Conservation (phyloP, 2,797 vertebrate species). For the Melanotaenia nigrans region DNA sequence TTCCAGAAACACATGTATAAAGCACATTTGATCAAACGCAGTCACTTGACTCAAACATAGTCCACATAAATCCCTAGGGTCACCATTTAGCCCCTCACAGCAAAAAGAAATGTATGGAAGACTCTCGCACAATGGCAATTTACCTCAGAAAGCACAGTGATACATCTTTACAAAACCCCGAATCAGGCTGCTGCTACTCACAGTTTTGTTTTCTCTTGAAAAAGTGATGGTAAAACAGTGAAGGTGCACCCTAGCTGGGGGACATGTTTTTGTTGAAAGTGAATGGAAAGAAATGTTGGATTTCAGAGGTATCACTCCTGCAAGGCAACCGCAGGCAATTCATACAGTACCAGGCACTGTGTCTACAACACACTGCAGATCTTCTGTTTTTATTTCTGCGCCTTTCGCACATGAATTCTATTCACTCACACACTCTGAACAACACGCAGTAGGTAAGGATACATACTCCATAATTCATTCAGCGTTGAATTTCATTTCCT, state of each 20-base stretch:
- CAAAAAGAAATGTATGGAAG: conserved; percentile 43
- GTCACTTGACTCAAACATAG: conserved; percentile 41
- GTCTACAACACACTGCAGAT: conserved; percentile 72
- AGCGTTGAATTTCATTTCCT: conserved; percentile 79
- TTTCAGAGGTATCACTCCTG: conserved; percentile 85
- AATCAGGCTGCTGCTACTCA: conserved; percentile 74
- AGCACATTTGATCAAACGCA: conserved; percentile 42
- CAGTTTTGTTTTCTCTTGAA: conserved; percentile 87
- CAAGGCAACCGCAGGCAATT: conserved; percentile 85
- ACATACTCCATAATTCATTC: conserved; percentile 81
- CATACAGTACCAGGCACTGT: conserved; percentile 74
- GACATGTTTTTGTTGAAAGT: conserved; percentile 85
- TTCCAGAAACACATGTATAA: conserved; percentile 43
- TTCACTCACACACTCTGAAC: conserved; percentile 67
- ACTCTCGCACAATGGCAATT: conserved; percentile 51
- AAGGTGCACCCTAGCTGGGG: conserved; percentile 82
- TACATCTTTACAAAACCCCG: conserved; percentile 77
- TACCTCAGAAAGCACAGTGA: conserved; percentile 63
- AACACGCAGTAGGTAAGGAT: conserved; percentile 74
- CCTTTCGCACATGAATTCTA: conserved; percentile 71
- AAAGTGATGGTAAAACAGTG: conserved; percentile 81
- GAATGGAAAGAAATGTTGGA: conserved; percentile 81
- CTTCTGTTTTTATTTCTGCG: conserved; percentile 74
- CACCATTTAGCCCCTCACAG: conserved; percentile 41
- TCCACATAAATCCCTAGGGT: conserved; percentile 48